Evolutionary conservation across 1,140 invertebrate species (phyloP), one percentile per base, ranked within the genome.

Genomic region (Sitodiplosis mosellana): DNA sequence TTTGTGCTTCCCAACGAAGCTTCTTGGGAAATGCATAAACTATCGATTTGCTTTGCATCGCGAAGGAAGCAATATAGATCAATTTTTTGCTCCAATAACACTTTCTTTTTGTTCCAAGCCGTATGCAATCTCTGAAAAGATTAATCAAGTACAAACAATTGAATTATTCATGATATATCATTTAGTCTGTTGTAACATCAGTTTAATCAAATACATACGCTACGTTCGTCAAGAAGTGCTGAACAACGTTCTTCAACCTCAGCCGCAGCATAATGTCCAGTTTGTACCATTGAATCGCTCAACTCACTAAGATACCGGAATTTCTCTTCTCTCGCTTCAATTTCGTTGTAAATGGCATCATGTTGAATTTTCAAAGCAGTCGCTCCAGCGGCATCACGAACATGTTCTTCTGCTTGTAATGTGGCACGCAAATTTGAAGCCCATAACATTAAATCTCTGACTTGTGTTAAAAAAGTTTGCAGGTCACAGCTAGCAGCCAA

Each of bases 51-150:
- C 59, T 93, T 91, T 12, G 88, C 88, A 69, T 98, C 94, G 27
- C 92, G 72, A 41, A 95, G 67, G 76, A 98, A 97, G 59, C 89
- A 86, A 60, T 96, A 90, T 47, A 93, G 69, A 62, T 97, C 91
- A 51, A 93, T 90, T 41, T 95, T 70, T 63, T 99, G 92, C 63
- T 95, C 88, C 19, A 98, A 68, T 55, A 88, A 82, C 2, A 92
- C 77, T 61, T 91, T 88, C 56, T 90, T 85, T 20, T 82, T 75
- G 48, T 88, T 84, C 88, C 91, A 96, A 1, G 84, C 81, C 0
- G 76, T 74, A 53, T 87, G 82, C 17, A 94, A 67, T 46, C 77
- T 77, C 42, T 82, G 78, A 27, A 27, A 27, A 27, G 10, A 27
- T 27, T 27, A 27, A 27, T 27, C 27, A 27, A 27, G 10, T 27